Conservation (phyloP, 2,888 invertebrate genomes). For the Tachina fera region DNA sequence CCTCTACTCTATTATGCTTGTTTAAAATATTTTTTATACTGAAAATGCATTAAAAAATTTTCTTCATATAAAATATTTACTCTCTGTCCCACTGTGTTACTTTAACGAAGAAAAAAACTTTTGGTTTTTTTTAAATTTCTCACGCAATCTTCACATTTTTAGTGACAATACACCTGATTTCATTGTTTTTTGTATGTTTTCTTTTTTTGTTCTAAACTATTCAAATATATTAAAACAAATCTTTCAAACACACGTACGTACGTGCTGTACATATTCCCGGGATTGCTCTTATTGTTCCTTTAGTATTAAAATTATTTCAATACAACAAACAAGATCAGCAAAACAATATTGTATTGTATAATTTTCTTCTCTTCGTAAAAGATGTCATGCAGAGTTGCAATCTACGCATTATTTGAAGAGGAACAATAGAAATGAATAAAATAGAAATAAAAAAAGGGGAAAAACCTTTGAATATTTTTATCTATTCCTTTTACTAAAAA, state of each 20-base stretch:
- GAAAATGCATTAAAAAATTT: not conserved
- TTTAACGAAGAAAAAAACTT: not conserved
- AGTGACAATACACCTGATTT: conserved; percentile 65
- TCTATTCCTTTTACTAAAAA: not conserved
- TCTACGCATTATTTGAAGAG: conserved; percentile 38
- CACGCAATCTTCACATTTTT: conserved; percentile 59
- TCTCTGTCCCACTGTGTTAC: not conserved
- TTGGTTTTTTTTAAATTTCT: conserved; percentile 52
- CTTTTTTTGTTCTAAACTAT: not conserved
- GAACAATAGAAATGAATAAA: conserved; percentile 21
- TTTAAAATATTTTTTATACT: too few species aligned
- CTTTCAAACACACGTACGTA: conserved; percentile 3
- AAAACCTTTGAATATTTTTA: conserved; percentile 37
- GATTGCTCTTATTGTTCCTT: conserved; percentile 66
- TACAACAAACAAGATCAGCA: conserved; percentile 25
- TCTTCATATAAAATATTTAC: not conserved
- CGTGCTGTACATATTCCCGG: conserved; percentile 31
- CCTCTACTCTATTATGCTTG: too few species aligned
- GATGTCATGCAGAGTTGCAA: conserved; percentile 69
- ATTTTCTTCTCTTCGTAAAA: conserved; percentile 11
- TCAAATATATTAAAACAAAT: conserved; percentile 28
- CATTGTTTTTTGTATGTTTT: not conserved
- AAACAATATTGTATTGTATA: conserved; percentile 41
- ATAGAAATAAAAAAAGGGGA: conserved; percentile 19
- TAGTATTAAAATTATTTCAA: conserved; percentile 54